Percentiles rank a stretch among this genome's conserved stretches.
These are phyloP conservation scores for Blastobasis lacticolella DNA, from an alignment of 2,888 invertebrate genomes.

Conservation along the genomic window DNA sequence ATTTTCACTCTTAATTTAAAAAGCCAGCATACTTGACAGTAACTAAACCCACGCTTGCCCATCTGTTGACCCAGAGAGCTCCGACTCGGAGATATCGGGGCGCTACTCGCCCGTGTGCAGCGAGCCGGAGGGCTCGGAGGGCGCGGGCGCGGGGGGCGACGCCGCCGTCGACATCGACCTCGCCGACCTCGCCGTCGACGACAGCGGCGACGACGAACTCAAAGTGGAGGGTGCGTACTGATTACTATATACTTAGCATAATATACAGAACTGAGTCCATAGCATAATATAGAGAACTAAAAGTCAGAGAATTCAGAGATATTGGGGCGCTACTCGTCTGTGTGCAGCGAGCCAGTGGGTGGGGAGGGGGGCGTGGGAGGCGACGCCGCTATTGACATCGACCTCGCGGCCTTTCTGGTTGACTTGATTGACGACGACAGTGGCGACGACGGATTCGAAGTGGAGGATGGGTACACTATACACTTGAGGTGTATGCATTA, in stretches of 20 bases:
- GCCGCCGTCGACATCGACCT: slow-evolving; percentile 33
- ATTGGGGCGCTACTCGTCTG: slow-evolving; percentile 78
- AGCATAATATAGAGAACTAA: no score
- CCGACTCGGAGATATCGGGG: slow-evolving; percentile 73
- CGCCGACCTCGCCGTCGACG: slow-evolving; percentile 57
- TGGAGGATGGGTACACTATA: slow-evolving; percentile 39
- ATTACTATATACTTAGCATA: no score
- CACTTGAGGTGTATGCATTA: no score
- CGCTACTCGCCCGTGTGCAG: slow-evolving; percentile 81
- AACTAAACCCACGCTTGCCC: no score
- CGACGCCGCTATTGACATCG: slow-evolving; percentile 24
- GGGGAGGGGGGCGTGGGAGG: slow-evolving; percentile 3
- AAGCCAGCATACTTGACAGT: no score
- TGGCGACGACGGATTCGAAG: slow-evolving; percentile 35
- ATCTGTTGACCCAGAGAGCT: slow-evolving; percentile 43
- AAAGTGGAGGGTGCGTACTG: slow-evolving; percentile 35
- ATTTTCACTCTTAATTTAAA: no score
- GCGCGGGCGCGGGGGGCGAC: slow-evolving; percentile 6
- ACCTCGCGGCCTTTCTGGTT: no score
- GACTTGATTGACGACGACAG: slow-evolving; percentile 60
- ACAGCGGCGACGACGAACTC: slow-evolving; percentile 41
- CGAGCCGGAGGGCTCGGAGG: slow-evolving; percentile 34
- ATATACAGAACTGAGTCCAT: no score
- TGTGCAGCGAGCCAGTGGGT: slow-evolving; percentile 71
- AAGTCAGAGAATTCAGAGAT: slow-evolving; percentile 70